Evolutionary conservation across 2,888 invertebrate species (phyloP), one percentile per base, ranked within the genome.

Genomic region (Synergus itoensis): DNA sequence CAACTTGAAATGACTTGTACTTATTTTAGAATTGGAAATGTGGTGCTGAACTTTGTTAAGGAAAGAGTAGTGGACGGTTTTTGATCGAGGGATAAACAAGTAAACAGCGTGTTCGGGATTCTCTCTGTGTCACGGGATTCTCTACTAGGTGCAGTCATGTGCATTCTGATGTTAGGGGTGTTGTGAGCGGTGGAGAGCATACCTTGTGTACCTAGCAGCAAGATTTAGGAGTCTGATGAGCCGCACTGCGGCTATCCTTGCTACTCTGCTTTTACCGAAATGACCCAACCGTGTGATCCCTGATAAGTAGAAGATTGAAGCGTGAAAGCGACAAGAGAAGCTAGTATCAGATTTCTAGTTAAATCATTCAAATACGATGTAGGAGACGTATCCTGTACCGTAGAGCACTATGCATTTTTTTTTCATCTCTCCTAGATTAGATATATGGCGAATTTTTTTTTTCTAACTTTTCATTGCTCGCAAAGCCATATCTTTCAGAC

Each of bases 41-140:
- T n/a, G n/a, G 0, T 12, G 21, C 8, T 79, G 77, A 83, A 78
- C 60, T 78, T 75, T 79, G 79, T 79, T 67, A 79, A 80, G 80
- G 78, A 79, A 77, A 79, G 78, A 77, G 79, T 79, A 81, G 81
- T 81, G 79, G 77, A 80, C 80, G 80, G 81, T 82, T 80, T 82
- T 80, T 76, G 80, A 80, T 79, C 79, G 81, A 82, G 79, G 82
- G 81, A 81, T 79, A 80, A 82, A 78, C 81, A 82, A 81, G 82
- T 80, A 82, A 81, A 82, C 81, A 79, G 76, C 81, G 76, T 80
- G 82, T 83, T 81, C 82, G 81, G 77, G 82, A 83, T 82, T 83
- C 79, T 79, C 82, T 84, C 81, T 84, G 73, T 14, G 53, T 36
- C 18, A 18, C 14, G 53, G 18, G 28, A 41, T 28, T 28, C 28